Evolutionary conservation across 2,113 vertebrate genomes (phyloP).

Genomic region (Callipepla squamata): DNA sequence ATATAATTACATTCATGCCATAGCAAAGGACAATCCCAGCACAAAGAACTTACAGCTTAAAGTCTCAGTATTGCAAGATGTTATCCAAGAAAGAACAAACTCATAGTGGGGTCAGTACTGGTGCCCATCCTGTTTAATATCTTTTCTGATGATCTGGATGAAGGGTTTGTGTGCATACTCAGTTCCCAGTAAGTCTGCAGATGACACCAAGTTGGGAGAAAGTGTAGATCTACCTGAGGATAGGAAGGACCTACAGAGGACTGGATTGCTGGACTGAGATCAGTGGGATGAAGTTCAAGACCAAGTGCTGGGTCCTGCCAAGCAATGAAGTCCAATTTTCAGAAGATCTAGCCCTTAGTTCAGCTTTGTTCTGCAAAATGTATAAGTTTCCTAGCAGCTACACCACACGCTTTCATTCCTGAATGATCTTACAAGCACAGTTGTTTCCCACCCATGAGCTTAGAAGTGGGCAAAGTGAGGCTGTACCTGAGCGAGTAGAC

Average conservation of each 20-base stretch:
- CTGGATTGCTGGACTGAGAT: no score
- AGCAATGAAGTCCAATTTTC: background rate
- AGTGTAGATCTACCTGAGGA: no score
- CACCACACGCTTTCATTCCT: background rate
- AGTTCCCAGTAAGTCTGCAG: no score
- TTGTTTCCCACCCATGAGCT: fast-evolving
- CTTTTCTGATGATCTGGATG: no score
- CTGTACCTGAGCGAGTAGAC: background rate
- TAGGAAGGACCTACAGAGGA: no score
- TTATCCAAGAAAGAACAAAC: background rate
- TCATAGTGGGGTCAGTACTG: no score
- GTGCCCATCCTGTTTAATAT: no score
- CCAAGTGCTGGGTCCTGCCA: background rate
- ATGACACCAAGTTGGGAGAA: no score
- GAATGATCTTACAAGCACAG: background rate
- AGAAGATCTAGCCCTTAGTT: background rate
- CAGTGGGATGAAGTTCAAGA: no score
- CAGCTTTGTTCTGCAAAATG: background rate
- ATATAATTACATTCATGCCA: background rate
- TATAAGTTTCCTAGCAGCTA: background rate
- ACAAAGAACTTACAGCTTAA: background rate
- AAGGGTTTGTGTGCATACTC: no score
- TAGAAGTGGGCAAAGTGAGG: fast-evolving
- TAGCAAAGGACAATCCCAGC: background rate
- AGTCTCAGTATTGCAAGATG: background rate